Percentiles rank a stretch among this genome's conserved stretches.
phyloP scores from a whole-genome alignment of 37 sponge, comb jelly and placozoan species.

The Bolinopsis microptera region DNA sequence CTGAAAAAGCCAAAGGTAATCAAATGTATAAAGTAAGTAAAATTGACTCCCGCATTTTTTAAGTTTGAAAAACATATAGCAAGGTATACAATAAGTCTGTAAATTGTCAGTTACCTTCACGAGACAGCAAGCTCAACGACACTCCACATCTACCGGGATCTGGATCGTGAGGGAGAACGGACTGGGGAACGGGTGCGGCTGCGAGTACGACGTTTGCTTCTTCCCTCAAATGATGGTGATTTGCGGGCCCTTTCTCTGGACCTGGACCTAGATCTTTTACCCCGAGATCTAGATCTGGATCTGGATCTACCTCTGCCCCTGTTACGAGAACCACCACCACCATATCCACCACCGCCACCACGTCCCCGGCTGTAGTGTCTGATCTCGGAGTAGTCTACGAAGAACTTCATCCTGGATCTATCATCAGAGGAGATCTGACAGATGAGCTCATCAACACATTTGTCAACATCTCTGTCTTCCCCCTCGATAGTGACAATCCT shows the following conservation, averaged over 20 bases:
- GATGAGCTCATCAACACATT: slow-evolving; percentile 61
- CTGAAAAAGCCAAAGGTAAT: too few relatives aligned
- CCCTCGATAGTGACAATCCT: slow-evolving; percentile 36
- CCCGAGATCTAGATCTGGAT: background rate
- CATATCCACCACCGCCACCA: background rate
- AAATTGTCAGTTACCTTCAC: too few relatives aligned
- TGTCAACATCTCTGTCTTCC: slow-evolving; percentile 47
- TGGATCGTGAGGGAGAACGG: slow-evolving; percentile 24
- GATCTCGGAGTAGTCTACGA: slow-evolving; percentile 42
- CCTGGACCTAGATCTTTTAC: slow-evolving; percentile 5
- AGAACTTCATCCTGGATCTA: slow-evolving; percentile 42
- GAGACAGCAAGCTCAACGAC: too few relatives aligned
- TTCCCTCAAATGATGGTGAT: slow-evolving; percentile 13
- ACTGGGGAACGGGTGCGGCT: background rate
- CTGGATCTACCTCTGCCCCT: background rate
- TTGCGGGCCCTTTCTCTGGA: slow-evolving; percentile 5
- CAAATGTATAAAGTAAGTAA: too few relatives aligned
- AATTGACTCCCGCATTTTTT: too few relatives aligned
- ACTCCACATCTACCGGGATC: slow-evolving; percentile 64
- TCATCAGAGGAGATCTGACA: slow-evolving; percentile 55
- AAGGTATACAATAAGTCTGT: too few relatives aligned
- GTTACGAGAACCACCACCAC: background rate
- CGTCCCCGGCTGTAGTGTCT: background rate
- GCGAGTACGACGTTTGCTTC: background rate
- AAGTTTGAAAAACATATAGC: too few relatives aligned